Conservation (phyloP, 1,140 invertebrate species). For the Cepaea nemoralis region DNA sequence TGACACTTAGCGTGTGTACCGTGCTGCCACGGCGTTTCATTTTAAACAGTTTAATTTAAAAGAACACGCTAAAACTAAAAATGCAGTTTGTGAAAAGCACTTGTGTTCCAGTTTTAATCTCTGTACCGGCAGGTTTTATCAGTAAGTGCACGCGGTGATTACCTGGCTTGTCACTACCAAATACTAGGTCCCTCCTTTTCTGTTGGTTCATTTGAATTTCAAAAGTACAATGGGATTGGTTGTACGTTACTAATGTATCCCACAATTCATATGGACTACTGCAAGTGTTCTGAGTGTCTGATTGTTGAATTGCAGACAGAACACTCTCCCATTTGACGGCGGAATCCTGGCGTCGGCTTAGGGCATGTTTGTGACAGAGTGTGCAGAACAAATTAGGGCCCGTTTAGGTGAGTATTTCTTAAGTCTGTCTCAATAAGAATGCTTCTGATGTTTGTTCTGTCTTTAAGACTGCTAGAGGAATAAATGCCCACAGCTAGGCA, state of each 20-base stretch:
- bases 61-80: background rate
- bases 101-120: background rate
- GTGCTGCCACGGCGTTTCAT: background rate
- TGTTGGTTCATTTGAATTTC: slow-evolving; percentile 16
- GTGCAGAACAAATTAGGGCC: no score
- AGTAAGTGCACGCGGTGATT: slow-evolving; percentile 1
- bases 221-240: slow-evolving; percentile 5
- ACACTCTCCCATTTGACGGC: background rate
- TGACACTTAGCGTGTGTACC: background rate
- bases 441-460: no score
- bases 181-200: background rate
- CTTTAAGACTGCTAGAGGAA: no score
- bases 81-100: background rate
- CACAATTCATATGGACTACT: background rate
- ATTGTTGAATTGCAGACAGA: background rate
- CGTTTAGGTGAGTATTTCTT: no score
- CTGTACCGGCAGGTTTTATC: background rate
- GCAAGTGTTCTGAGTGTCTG: background rate
- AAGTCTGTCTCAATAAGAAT: no score
- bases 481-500: no score
- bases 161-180: background rate
- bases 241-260: background rate
- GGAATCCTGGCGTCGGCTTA: background rate
- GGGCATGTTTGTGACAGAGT: background rate
- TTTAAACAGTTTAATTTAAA: background rate